Conservation (phyloP, 2,113 vertebrate species). For the Triplophysa dalaica region DNA sequence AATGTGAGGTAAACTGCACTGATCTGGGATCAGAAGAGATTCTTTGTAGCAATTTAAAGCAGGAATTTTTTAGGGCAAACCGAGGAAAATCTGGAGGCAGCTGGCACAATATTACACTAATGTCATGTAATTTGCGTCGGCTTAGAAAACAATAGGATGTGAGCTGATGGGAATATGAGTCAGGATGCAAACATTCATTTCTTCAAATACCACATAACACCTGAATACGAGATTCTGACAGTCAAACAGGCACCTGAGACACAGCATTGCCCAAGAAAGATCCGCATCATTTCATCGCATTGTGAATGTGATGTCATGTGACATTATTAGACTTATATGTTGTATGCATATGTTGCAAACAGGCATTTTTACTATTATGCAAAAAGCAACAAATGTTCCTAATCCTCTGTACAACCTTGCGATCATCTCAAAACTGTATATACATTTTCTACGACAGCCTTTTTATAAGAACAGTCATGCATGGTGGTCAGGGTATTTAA, state of each 20-base stretch:
- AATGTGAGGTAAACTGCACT: constrained; percentile 11
- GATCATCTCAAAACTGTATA: constrained; percentile 16
- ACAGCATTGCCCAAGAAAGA: constrained; percentile 2
- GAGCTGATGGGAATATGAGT: constrained; percentile 18
- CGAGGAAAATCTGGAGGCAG: constrained; percentile 23
- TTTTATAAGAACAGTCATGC: constrained; percentile 12
- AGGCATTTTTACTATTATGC: too few relatives aligned
- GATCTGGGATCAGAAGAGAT: constrained; percentile 25
- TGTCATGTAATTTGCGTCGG: background rate
- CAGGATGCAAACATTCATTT: background rate
- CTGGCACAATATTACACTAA: constrained; percentile 19
- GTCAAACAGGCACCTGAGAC: background rate
- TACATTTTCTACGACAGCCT: background rate
- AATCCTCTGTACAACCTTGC: background rate
- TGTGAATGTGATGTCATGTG: constrained; percentile 9
- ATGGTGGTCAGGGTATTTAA: constrained; percentile 35
- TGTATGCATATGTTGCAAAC: too few relatives aligned
- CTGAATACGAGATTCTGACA: constrained; percentile 18
- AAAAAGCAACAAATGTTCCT: background rate
- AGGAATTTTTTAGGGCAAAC: background rate
- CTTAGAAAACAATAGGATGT: background rate
- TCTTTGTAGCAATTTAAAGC: constrained; percentile 16
- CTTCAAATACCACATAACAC: constrained; percentile 5
- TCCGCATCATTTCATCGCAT: background rate
- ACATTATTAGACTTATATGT: constrained; percentile 8